Base-by-base conservation (phyloP, 2,888 invertebrate genomes). In the Campopleginae sp. region DNA sequence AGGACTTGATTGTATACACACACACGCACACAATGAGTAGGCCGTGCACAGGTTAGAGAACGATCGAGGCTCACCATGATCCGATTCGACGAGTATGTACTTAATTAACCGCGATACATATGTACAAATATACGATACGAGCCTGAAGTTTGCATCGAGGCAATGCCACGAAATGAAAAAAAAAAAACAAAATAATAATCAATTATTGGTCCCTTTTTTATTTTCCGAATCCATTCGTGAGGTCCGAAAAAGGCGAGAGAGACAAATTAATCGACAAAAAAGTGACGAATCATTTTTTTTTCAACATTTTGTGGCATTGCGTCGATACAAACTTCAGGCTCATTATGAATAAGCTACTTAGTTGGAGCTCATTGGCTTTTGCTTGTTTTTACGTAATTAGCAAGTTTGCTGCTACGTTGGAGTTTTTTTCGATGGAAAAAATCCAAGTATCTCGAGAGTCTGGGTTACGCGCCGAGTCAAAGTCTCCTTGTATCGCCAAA, bases 401-500 rank as follows among this genome's bases (percentile, higher is more conserved):
- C 0, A 46, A 31, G 8, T 23, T 10, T 75, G n/a, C n/a, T n/a
- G n/a, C n/a, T 75, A 65, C 63, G 65, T 76, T 38, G 38, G 38
- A 68, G n/a, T 33, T n/a, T 77, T 54, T 77, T 54, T 68, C 42
- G 77, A 48, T 12, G 54, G 44, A 66, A 96, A 96, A 94, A 97
- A 98, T 68, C 96, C 97, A 63, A 98, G 95, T 65, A 95, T 95
- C 87, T 95, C 95, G 82, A 98, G 94, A 46, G 97, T 96, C 77
- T 95, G 94, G 77, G 96, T 96, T 3, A 96, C 96, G 89, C 96
- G 95, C 66, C 95, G 94, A 78, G 97, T 95, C 17, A 98, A 95
- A 88, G 96, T 95, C 72, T 96, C 97, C 92, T 97, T 97, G 94
- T 96, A 98, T 92, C 97, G 96, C 98, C 98, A 98, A 89, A 98